Conservation (phyloP, 2,888 invertebrate species). For the Fragum whitleyi region DNA sequence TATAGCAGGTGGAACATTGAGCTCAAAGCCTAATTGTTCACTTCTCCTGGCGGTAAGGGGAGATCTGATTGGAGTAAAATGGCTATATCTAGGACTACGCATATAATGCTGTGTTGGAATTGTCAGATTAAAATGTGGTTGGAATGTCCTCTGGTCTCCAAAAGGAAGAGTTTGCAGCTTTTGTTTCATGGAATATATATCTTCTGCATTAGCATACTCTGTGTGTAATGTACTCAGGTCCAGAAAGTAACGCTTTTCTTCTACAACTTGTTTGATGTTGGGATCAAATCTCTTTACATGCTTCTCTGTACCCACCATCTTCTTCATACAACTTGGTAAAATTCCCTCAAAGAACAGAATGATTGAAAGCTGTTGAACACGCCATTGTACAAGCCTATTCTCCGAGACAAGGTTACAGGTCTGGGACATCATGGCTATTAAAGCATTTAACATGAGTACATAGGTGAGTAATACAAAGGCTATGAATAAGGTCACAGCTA, state of each 20-base stretch:
- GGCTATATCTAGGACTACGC: not conserved
- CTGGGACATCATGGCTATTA: slow-evolving; percentile 80
- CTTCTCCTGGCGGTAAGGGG: slow-evolving; percentile 1
- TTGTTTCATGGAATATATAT: slow-evolving; percentile 60
- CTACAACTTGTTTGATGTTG: slow-evolving; percentile 56
- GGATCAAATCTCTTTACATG: slow-evolving; percentile 65
- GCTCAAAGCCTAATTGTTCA: not conserved
- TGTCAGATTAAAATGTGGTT: slow-evolving; percentile 44
- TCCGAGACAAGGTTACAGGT: slow-evolving; percentile 73
- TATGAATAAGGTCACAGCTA: slow-evolving; percentile 70
- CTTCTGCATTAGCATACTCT: slow-evolving; percentile 69
- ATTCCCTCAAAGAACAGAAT: slow-evolving; percentile 72
- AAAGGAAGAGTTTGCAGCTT: slow-evolving; percentile 47
- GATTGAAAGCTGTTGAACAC: slow-evolving; percentile 71
- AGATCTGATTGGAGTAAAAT: slow-evolving; percentile 3
- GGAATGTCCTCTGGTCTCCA: slow-evolving; percentile 27
- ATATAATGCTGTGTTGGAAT: slow-evolving; percentile 33
- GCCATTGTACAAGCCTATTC: slow-evolving; percentile 72
- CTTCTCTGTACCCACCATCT: slow-evolving; percentile 60
- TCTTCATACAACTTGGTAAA: slow-evolving; percentile 53
- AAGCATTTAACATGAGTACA: slow-evolving; percentile 75
- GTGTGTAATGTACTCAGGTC: slow-evolving; percentile 72
- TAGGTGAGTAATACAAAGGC: slow-evolving; percentile 73
- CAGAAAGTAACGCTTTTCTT: slow-evolving; percentile 65
- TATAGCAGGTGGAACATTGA: not conserved